phyloP scores from a whole-genome alignment of 1,140 invertebrate genomes.

The Drosophila triauraria region DNA sequence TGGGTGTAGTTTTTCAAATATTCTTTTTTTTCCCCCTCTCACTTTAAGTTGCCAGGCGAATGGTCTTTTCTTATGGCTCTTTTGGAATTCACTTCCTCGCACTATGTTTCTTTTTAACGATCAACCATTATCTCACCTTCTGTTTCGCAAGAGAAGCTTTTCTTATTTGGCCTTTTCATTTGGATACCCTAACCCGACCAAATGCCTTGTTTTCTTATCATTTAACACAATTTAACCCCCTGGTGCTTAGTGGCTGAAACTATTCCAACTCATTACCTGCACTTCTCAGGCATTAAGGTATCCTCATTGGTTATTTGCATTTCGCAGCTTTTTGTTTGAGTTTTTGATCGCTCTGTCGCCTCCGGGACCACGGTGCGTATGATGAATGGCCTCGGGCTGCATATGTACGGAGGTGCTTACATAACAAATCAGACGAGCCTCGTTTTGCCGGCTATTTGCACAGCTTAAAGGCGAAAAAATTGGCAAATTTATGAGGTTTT shows the following conservation, averaged over 20 bases:
- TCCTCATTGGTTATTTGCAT: constrained; percentile 53
- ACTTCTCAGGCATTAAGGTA: constrained; percentile 24
- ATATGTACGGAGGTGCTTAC: constrained; percentile 47
- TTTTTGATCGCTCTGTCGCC: constrained; percentile 43
- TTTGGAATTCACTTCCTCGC: constrained; percentile 5
- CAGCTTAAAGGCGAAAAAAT: constrained; percentile 50
- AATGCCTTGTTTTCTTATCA: background rate
- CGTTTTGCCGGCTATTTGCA: constrained; percentile 59
- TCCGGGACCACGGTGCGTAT: constrained; percentile 65
- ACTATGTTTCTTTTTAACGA: constrained; percentile 6
- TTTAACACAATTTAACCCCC: constrained; percentile 19
- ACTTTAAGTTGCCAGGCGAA: background rate
- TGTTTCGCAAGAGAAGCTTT: background rate
- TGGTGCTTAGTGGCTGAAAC: constrained; percentile 6
- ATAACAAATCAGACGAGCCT: constrained; percentile 52
- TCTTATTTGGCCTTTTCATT: constrained; percentile 9
- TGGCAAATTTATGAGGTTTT: constrained; percentile 42
- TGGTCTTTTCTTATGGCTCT: background rate
- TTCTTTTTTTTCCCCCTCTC: background rate
- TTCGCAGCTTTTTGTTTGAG: constrained; percentile 43
- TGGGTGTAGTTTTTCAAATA: background rate
- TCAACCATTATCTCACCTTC: constrained; percentile 7
- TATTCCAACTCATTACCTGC: constrained; percentile 44
- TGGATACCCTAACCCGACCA: background rate
- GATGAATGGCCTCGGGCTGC: constrained; percentile 60